Evolutionary conservation across 2,888 invertebrate genomes (phyloP), one percentile per base, ranked within the genome.

Genomic region (Folsomia candida): DNA sequence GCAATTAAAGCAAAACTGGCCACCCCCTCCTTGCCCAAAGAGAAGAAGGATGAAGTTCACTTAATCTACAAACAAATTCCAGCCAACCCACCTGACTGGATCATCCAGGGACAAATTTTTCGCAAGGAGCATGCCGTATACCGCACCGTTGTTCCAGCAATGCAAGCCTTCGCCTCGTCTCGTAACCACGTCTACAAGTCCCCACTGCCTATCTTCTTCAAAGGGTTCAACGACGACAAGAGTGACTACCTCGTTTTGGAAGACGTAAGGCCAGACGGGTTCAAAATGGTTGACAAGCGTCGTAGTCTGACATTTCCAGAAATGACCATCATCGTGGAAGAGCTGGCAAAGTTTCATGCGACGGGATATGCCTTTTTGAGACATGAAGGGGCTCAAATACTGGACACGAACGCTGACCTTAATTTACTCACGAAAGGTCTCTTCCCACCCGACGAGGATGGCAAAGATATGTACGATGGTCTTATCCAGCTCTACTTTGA

Each of bases 191-290:
- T 68, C 0, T 76, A 72, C 29, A 4, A 28, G 6, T 66, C 76
- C 1, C 73, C 76, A 20, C 54, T 69, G 14, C 78, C 79, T 22
- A 72, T 76, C 28, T 77, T 71, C 29, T 74, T 63, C 51, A 64
- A n/a, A 11, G 75, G 77, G 2, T 63, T 65, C 60, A 71, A 70
- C 14, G 74, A 78, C 26, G 75, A 79, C 65, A 47, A 68, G 25
- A 18, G 69, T 11, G 77, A 77, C 28, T 79, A 70, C 66, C 37
- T 79, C 24, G 60, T 71, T 24, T 67, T 79, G 2, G 75, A 72
- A 61, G 78, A 79, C 59, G 57, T 76, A 3, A 76, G 78, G n/a
- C 76, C 75, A 9, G 9, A 62, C 1, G 77, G 77, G 3, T 78
- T 68, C 57, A 29, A 20, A 47, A 78, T 78, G 78, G 71, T 73